Evolutionary conservation across 2,113 vertebrate species (phyloP).

Genomic region (Syngnathus floridae): DNA sequence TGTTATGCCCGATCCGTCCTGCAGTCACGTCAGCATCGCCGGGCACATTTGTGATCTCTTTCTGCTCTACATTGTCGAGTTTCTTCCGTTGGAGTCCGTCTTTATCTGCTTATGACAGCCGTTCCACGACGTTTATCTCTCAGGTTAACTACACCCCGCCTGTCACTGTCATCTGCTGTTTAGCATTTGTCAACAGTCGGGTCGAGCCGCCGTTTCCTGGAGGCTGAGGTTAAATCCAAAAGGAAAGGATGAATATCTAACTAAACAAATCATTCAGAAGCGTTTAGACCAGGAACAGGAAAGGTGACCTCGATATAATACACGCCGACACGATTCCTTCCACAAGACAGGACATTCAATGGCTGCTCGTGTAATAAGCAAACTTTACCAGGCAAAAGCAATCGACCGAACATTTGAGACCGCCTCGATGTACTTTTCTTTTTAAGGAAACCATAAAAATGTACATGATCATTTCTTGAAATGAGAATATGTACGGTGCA

Average conservation of each 20-base stretch:
- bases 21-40: neutral
- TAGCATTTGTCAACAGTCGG: neutral
- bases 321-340: conserved; percentile 1
- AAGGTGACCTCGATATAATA: conserved; percentile 54
- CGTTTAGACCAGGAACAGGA: neutral
- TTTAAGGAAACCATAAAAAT: neutral
- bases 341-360: conserved; percentile 21
- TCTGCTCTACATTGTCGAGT: conserved; percentile 24
- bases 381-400: conserved; percentile 55
- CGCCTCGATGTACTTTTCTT: neutral
- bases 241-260: neutral
- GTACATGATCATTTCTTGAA: neutral
- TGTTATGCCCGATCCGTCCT: conserved; percentile 1
- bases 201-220: neutral
- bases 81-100: conserved; percentile 53
- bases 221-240: conserved; percentile 4
- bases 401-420: conserved; percentile 17
- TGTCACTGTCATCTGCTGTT: conserved; percentile 56
- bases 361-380: conserved; percentile 25
- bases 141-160: conserved; percentile 50
- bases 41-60: neutral
- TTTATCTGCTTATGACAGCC: conserved; percentile 67
- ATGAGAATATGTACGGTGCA: neutral
- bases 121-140: conserved; percentile 51
- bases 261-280: neutral